Evolutionary conservation across 2,888 invertebrate species (phyloP), one percentile per base, ranked within the genome.

Genomic region (Callyntrura sp.): DNA sequence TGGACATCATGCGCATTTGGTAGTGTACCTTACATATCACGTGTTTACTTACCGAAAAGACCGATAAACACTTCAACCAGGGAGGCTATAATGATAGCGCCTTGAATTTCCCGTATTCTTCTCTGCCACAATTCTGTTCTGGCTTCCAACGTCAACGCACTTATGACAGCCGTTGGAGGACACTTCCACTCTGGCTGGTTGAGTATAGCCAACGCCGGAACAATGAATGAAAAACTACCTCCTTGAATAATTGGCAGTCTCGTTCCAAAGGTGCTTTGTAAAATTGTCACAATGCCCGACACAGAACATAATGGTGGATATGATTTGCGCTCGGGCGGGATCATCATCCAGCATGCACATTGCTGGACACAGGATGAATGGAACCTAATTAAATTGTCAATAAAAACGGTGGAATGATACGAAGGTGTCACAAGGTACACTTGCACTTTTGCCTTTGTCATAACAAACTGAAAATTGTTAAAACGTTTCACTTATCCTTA

Each of bases 301-400:
- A 97, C 97, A n/a, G 94, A 97, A 97, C 92, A 97, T 97, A 96
- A 97, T 97, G 0, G 97, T 97, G 0, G 97, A 97, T 91, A 97
- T 97, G 86, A 97, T 97, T 94, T 97, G 96, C 91, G 97, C 97
- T 68, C 97, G 95, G 90, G 96, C 96, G 0, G 97, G 97, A 94
- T 97, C 97, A 60, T 96, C 96, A 92, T 97, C 96, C 76, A 95
- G 95, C 96, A 97, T 97, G 94, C 97, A 98, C 14, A 98, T 95
- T 0, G 97, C 96, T 0, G 97, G 97, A n/a, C 97, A 96, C 90
- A 98, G 94, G 91, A 98, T 96, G 94, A 97, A 97, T 0, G 97
- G 98, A 92, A 97, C 97, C 14, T 51, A 51, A 2, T n/a, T n/a
- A n/a, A n/a, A n/a, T n/a, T n/a, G n/a, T n/a, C n/a, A n/a, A n/a